Conservation (phyloP, 2,797 vertebrate genomes). For the Periophthalmus magnuspinnatus region DNA sequence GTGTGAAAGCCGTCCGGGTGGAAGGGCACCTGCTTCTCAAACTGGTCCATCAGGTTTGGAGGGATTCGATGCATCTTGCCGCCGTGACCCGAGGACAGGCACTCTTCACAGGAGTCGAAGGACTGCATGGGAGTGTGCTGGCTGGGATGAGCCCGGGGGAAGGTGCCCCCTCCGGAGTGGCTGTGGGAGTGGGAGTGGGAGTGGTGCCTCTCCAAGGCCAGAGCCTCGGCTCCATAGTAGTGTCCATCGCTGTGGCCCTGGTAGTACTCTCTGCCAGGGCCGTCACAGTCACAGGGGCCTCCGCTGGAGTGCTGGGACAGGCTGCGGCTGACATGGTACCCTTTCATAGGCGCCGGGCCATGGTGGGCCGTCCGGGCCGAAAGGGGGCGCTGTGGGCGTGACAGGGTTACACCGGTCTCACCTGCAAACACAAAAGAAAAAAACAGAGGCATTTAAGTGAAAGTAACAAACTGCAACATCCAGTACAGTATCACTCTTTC, state of each 20-base stretch:
- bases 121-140: conserved; percentile 84
- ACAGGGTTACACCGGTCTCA: conserved; percentile 82
- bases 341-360: conserved; percentile 86
- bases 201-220: conserved; percentile 74
- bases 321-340: conserved; percentile 96
- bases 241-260: conserved; percentile 78
- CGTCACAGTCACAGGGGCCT: conserved; percentile 82
- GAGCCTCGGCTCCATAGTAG: conserved; percentile 84
- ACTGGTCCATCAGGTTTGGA: conserved; percentile 92
- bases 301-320: conserved; percentile 88
- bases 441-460: not conserved
- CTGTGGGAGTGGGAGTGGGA: conserved; percentile 69
- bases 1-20: conserved; percentile 98
- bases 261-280: conserved; percentile 80
- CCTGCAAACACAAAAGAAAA: conserved; percentile 62
- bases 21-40: conserved; percentile 96
- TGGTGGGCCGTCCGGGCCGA: conserved; percentile 84
- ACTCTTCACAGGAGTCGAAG: conserved; percentile 96
- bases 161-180: conserved; percentile 89
- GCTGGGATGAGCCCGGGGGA: conserved; percentile 92
- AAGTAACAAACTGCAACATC: conserved; percentile 4
- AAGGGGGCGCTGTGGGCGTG: conserved; percentile 83
- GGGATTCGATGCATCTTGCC: conserved; percentile 94
- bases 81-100: conserved; percentile 76
- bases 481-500: conserved; percentile 28